Evolutionary conservation across 2,888 invertebrate species (phyloP).

Genomic region (Microdon myrmicae): DNA sequence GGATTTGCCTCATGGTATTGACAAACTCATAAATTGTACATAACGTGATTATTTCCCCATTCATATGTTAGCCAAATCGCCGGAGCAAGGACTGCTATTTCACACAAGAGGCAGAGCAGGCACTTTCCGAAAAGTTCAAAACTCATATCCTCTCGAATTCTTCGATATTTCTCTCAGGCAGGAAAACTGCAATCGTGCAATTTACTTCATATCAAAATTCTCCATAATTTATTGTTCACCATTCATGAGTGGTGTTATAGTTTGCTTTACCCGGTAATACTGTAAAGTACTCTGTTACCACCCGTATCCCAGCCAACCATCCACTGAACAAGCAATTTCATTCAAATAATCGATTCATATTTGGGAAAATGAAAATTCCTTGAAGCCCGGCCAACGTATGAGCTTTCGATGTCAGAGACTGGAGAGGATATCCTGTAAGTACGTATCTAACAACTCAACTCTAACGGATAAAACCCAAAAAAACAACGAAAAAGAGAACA

Average conservation of each 20-base stretch:
- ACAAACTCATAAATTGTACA: too few species aligned
- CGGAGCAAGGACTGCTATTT: too few species aligned
- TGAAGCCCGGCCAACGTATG: constrained; percentile 46
- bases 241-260: constrained; percentile 49
- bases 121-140: constrained; percentile 24
- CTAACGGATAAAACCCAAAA: constrained; percentile 5
- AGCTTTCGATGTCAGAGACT: constrained; percentile 30
- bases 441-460: constrained; percentile 28
- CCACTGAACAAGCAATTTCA: constrained; percentile 12
- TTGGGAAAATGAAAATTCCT: constrained; percentile 48
- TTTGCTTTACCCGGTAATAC: constrained; percentile 20
- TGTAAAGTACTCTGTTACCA: constrained; percentile 8
- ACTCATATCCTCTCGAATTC: constrained; percentile 16
- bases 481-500: too few species aligned
- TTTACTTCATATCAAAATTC: constrained; percentile 44
- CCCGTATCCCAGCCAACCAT: neutral
- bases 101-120: constrained; percentile 17
- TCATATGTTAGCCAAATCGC: too few species aligned
- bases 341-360: constrained; percentile 49
- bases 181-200: constrained; percentile 40
- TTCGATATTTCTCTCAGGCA: constrained; percentile 14
- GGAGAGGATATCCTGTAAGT: constrained; percentile 42
- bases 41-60: too few species aligned
- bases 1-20: too few species aligned
- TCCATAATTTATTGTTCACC: constrained; percentile 47